Conservation (phyloP, 2,888 invertebrate species). For the Drosophila neonasuta region DNA sequence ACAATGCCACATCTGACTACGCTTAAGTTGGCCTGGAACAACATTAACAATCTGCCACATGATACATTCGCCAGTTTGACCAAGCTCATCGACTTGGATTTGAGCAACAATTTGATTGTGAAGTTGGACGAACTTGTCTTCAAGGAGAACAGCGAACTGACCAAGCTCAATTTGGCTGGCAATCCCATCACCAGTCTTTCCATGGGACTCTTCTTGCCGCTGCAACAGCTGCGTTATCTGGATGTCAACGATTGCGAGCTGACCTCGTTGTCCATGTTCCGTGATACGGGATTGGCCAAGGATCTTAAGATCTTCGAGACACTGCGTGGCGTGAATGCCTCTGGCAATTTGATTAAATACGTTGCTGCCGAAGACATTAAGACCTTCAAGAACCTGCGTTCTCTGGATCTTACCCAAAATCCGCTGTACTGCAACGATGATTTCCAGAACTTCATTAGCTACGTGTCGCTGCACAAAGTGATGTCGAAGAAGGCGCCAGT, state of each 20-base stretch:
- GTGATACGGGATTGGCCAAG: conserved; percentile 83
- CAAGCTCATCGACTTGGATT: conserved; percentile 87
- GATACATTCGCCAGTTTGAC: conserved; percentile 84
- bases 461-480: conserved; percentile 70
- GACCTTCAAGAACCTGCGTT: conserved; percentile 81
- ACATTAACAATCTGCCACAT: conserved; percentile 84
- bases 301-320: conserved; percentile 83
- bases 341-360: conserved; percentile 79
- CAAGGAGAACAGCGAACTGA: conserved; percentile 86
- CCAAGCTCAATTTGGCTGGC: conserved; percentile 86
- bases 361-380: conserved; percentile 77
- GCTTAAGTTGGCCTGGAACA: conserved; percentile 87
- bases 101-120: conserved; percentile 87
- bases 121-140: conserved; percentile 86
- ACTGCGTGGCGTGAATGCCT: conserved; percentile 84
- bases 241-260: conserved; percentile 88
- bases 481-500: conserved; percentile 70
- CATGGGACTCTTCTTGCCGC: conserved; percentile 86
- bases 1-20: conserved; percentile 88
- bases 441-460: conserved; percentile 86
- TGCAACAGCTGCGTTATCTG: conserved; percentile 85
- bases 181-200: conserved; percentile 88
- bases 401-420: conserved; percentile 85
- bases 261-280: conserved; percentile 88
- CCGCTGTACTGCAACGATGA: conserved; percentile 87